Conservation (phyloP, 2,113 vertebrate genomes). For the Dipodomys ordii region DNA sequence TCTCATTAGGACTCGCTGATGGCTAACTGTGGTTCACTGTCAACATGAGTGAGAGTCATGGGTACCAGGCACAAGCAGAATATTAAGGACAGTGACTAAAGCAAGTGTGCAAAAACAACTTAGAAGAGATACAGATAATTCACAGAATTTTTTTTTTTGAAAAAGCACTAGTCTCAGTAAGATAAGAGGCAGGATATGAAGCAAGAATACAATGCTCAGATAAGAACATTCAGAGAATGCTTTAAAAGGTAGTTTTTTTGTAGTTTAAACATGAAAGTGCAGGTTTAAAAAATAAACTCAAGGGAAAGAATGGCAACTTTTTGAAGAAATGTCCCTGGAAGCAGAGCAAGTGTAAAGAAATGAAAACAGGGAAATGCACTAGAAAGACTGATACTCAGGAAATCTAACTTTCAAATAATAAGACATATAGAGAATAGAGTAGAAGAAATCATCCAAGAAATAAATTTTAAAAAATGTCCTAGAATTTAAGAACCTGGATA, state of each 20-base stretch:
- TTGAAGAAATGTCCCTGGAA: slow-evolving; percentile 18
- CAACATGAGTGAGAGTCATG: neutral
- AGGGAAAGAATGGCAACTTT: neutral
- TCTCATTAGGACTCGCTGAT: neutral
- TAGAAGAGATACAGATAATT: neutral
- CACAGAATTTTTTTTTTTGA: neutral
- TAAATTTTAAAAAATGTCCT: neutral
- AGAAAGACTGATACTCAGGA: neutral
- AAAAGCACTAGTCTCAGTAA: neutral
- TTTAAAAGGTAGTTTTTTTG: neutral
- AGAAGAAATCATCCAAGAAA: neutral
- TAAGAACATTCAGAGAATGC: neutral
- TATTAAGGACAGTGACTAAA: neutral
- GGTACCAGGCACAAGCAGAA: neutral
- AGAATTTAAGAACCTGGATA: neutral
- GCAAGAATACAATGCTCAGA: neutral
- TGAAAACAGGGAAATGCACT: neutral
- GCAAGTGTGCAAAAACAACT: neutral
- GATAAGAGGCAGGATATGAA: neutral
- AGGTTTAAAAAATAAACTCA: slow-evolving; percentile 13
- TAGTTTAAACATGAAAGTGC: neutral
- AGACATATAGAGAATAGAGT: neutral
- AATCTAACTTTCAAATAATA: neutral
- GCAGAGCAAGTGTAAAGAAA: neutral
- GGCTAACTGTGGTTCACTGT: neutral